Base-by-base conservation (phyloP, 2,797 vertebrate species). In the Picus viridis region DNA sequence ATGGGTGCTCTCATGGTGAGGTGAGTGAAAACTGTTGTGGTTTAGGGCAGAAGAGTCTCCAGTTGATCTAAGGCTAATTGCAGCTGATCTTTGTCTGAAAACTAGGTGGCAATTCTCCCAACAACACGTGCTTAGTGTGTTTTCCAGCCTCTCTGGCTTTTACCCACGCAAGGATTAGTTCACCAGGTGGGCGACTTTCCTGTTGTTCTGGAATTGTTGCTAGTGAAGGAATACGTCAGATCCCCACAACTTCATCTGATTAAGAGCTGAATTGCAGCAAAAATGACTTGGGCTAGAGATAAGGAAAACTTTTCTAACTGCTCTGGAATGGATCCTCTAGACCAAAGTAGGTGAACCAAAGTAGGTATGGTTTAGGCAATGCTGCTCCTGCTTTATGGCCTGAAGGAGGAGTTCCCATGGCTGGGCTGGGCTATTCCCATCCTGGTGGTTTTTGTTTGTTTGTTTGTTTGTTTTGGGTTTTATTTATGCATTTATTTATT, bases 121-220 rank as follows among this genome's bases (percentile, higher is more conserved):
- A 89, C 77, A 93, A 86, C 82, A 93, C 6, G 17, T 78, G 59
- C 71, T 86, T 79, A 83, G 89, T 89, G 57, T 93, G 79, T 94
- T 94, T 96, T 94, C 76, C 93, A 94, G 86, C 70, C 67, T 94
- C 67, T 54, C 78, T 90, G 93, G 93, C 83, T 85, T 77, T 86
- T 85, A 81, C 76, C 24, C 78, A 78, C 14, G 11, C 76, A 70
- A 91, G 76, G 82, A 94, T 96, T 96, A 95, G 47, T 92, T 95
- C 92, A 93, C 86, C 84, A 93, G 90, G 95, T 94, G 86, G 76
- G 85, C 0, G 63, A 92, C 63, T 89, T 94, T 93, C 94, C 93
- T 94, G 87, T 92, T 93, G 87, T 89, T 95, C 90, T 90, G 94
- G 92, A 95, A 92, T 73, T 89, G 83, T 84, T 91, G 78, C 83